Base-by-base conservation (phyloP, 2,113 vertebrate genomes). In the Philantomba maxwellii region DNA sequence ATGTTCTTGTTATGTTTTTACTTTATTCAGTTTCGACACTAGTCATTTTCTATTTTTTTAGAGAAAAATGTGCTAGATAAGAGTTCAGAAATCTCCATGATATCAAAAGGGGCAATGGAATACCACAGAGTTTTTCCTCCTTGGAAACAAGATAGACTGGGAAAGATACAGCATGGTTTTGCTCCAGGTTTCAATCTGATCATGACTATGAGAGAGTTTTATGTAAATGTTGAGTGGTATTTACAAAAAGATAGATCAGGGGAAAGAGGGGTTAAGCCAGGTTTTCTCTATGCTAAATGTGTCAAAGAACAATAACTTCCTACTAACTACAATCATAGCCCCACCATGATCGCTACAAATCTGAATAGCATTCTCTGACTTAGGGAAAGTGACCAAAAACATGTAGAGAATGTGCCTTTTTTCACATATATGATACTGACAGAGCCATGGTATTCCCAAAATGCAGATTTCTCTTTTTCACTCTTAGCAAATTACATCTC, bases 401-500 rank as follows among this genome's bases (percentile, higher is more conserved):
- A 8, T 23, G 62, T 0, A 80, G 36, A 7, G 49, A 60, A 81
- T n/a, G 53, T 43, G 43, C 14, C 9, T 33, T 62, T 80, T 87
- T 70, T 94, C 73, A 90, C 33, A 47, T 57, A 3, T 70, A 36
- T 83, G 51, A 84, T 80, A 66, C 73, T 89, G 91, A 89, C 33
- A 66, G 26, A 97, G 26, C 33, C 88, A 66, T 58, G 55, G 15
- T 83, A 80, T 88, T 93, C 88, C 77, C 89, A 86, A 75, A 95
- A 70, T 43, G 64, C 7, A 88, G 81, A 64, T 83, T 96, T 97
- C 28, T 57, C 26, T 64, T 89, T 89, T 97, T 98, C 98, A 98
- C 98, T 98, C 96, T 98, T 96, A 97, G 88, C 89, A 97, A 98
- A 97, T 98, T 98, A 95, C 91, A 93, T 98, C 97, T 97, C 92